phyloP scores from a whole-genome alignment of 2,888 invertebrate genomes.

The Cabera pusaria region DNA sequence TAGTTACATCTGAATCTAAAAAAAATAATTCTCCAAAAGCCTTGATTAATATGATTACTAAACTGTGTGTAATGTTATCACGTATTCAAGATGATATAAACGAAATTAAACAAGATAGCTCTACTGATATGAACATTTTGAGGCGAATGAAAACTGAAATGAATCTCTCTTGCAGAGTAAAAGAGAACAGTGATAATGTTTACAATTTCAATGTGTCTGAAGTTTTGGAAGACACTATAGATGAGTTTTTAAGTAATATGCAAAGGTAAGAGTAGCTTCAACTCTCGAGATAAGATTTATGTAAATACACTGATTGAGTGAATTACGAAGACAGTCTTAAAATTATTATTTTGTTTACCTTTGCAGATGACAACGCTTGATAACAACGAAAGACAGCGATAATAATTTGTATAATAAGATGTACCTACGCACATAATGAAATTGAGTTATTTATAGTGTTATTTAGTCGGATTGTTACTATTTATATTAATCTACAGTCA shows the following conservation, averaged over 20 bases:
- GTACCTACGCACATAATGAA: no score
- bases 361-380: no score
- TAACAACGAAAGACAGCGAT: no score
- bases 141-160: conserved; percentile 62
- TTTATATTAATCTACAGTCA: no score
- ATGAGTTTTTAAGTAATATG: not conserved
- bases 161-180: conserved; percentile 56
- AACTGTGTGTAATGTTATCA: conserved; percentile 29
- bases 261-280: conserved; percentile 8
- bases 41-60: conserved; percentile 44
- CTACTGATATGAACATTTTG: conserved; percentile 53
- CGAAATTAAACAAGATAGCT: not conserved
- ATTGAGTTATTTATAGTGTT: no score
- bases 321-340: no score
- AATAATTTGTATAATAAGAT: no score
- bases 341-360: no score
- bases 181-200: conserved; percentile 43
- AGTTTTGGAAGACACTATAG: not conserved
- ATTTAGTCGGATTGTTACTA: no score
- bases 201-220: conserved; percentile 3
- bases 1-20: conserved; percentile 1
- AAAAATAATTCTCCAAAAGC: conserved; percentile 32
- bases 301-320: no score
- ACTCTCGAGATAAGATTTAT: no score
- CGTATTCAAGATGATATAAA: conserved; percentile 3